A percentile compares a stretch with the other conserved stretches of the same genome.
Evolutionary conservation across 2,113 vertebrate genomes (phyloP).

Genomic region (Ia io): DNA sequence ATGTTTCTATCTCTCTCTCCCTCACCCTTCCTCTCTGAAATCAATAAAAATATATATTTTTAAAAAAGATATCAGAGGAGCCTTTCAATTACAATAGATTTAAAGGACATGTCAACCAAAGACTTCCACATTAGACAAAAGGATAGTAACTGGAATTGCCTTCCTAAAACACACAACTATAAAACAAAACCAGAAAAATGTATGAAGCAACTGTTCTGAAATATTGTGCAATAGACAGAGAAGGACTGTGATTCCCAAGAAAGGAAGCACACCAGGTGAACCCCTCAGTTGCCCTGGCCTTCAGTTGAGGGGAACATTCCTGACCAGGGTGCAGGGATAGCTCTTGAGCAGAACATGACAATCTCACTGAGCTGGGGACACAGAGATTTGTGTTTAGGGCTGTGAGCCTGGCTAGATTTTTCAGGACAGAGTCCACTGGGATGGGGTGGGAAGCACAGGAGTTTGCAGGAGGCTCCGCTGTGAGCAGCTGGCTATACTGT

Average conservation of each 20-base stretch:
- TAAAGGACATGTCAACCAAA: neutral
- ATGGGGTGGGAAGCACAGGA: neutral
- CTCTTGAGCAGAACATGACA: too few relatives aligned
- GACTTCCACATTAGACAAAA: neutral
- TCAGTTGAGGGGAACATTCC: neutral
- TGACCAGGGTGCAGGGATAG: neutral
- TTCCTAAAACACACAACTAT: neutral
- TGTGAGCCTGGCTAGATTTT: neutral
- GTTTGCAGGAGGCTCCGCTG: neutral
- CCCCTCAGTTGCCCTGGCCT: neutral
- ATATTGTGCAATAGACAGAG: neutral
- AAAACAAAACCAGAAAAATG: neutral
- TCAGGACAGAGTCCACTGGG: neutral
- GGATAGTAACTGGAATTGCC: neutral
- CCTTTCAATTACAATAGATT: neutral
- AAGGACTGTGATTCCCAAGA: neutral
- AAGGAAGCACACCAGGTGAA: neutral
- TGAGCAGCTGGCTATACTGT: neutral
- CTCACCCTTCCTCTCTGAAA: too few relatives aligned
- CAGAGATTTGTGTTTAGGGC: neutral
- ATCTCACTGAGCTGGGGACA: neutral
- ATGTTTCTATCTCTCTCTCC: too few relatives aligned
- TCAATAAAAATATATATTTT: too few relatives aligned
- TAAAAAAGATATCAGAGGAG: too few relatives aligned
- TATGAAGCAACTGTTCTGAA: neutral